Conservation (phyloP, 2,797 vertebrate species). For the Cetoscarus ocellatus region DNA sequence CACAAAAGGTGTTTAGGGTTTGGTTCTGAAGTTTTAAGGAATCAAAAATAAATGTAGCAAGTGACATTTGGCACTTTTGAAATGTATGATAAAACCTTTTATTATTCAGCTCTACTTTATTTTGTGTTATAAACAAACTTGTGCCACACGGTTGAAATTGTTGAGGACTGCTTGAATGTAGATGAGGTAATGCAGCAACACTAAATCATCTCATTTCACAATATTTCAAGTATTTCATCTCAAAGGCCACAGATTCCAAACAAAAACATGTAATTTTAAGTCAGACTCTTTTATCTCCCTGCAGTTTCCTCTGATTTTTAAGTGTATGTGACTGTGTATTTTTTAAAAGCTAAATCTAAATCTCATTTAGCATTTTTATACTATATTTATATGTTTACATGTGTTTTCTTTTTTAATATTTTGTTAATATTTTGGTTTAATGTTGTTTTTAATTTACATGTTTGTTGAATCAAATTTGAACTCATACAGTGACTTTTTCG, state of each 20-base stretch:
- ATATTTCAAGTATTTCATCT: conserved; percentile 60
- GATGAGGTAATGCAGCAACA: conserved; percentile 60
- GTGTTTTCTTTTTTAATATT: conserved; percentile 51
- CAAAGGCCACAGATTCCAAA: conserved; percentile 33
- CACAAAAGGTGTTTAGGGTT: conserved; percentile 21
- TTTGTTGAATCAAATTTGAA: conserved; percentile 40
- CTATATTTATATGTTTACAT: conserved; percentile 77
- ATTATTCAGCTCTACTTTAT: conserved; percentile 26
- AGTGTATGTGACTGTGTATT: conserved; percentile 74
- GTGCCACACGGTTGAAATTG: conserved; percentile 24
- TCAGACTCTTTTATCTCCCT: conserved; percentile 28
- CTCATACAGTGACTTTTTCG: conserved; percentile 19
- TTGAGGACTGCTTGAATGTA: conserved; percentile 88
- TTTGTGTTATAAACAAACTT: conserved; percentile 18
- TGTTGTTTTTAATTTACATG: conserved; percentile 34
- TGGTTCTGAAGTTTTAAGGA: conserved; percentile 24
- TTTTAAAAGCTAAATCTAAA: conserved; percentile 70
- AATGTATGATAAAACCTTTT: conserved; percentile 51
- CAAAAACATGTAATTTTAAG: conserved; percentile 5
- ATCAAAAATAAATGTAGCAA: conserved; percentile 81
- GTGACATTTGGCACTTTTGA: conserved; percentile 80
- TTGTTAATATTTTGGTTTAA: conserved; percentile 52
- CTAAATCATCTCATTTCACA: conserved; percentile 39
- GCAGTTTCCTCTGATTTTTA: conserved; percentile 47
- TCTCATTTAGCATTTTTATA: conserved; percentile 71